These are phyloP conservation scores for Eubucco bourcierii DNA, from an alignment of 2,113 vertebrate species.

Conservation along the genomic window DNA sequence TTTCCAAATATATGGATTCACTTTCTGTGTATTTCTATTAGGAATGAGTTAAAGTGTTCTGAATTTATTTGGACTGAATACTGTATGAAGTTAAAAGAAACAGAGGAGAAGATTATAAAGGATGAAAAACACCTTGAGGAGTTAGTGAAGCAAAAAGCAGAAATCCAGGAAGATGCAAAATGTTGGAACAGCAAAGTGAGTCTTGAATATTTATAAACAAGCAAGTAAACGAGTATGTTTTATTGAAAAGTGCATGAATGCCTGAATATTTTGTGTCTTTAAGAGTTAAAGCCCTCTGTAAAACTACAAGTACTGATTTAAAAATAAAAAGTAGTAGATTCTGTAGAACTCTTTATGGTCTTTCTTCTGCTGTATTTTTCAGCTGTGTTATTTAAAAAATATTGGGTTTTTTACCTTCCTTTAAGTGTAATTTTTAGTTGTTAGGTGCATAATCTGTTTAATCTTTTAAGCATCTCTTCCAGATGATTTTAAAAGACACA, in stretches of 20 bases:
- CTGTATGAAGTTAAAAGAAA: slow-evolving; percentile 65
- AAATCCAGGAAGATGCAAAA: slow-evolving; percentile 67
- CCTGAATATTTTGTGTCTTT: slow-evolving; percentile 15
- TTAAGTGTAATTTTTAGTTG: background rate
- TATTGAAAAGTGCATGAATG: slow-evolving; percentile 39
- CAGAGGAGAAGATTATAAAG: slow-evolving; percentile 61
- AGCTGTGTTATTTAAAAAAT: background rate
- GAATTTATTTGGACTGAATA: slow-evolving; percentile 55
- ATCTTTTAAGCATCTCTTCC: background rate
- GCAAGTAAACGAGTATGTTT: slow-evolving; percentile 51
- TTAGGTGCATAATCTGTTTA: background rate
- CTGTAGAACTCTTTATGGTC: background rate
- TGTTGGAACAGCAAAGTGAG: slow-evolving; percentile 68
- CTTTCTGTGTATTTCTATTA: slow-evolving; percentile 61
- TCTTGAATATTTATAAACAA: slow-evolving; percentile 66
- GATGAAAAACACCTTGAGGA: slow-evolving; percentile 66
- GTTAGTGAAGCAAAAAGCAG: slow-evolving; percentile 53
- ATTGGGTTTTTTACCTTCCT: background rate
- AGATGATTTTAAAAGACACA: background rate
- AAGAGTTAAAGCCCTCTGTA: background rate
- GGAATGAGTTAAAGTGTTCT: slow-evolving; percentile 68
- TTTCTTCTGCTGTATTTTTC: background rate
- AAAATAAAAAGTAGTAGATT: background rate
- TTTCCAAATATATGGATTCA: slow-evolving; percentile 38
- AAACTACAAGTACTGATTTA: background rate